Evolutionary conservation across 2,797 vertebrate species (phyloP).

Genomic region (Clarias laeviceps): DNA sequence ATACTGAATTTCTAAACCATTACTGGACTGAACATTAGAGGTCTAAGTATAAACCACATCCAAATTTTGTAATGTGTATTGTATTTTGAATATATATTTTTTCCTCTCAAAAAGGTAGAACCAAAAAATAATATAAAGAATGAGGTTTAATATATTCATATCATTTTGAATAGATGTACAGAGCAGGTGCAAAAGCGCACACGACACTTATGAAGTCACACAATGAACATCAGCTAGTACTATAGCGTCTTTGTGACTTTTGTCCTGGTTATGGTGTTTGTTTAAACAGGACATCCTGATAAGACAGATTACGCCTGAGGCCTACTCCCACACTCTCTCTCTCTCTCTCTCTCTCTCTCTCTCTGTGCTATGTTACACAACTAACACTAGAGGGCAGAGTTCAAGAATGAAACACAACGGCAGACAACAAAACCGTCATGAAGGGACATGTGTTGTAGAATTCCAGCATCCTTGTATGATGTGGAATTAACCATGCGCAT

Average conservation of each 20-base stretch:
- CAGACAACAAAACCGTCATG: not conserved
- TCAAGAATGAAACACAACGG: not conserved
- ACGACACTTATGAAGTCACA: not conserved
- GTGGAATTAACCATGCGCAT: not conserved
- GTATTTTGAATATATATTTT: not conserved
- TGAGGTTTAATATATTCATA: not conserved
- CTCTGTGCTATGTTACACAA: not conserved
- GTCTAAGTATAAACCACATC: not conserved
- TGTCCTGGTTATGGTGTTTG: constrained; percentile 14
- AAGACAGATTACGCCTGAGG: constrained; percentile 20
- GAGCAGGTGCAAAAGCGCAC: constrained; percentile 8
- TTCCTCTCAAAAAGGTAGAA: not conserved
- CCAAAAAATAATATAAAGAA: not conserved
- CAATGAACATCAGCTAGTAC: not conserved
- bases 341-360: not conserved
- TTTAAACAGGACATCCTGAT: constrained; percentile 50
- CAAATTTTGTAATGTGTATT: not conserved
- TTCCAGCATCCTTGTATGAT: not conserved
- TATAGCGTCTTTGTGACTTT: constrained; percentile 25
- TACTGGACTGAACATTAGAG: not conserved
- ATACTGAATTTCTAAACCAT: no score
- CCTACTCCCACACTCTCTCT: not conserved
- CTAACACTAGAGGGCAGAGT: constrained; percentile 47
- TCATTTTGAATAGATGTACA: not conserved
- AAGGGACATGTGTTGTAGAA: not conserved